These are phyloP conservation scores for Odontocolon sp. DNA, from an alignment of 2,888 invertebrate species.

Conservation along the genomic window DNA sequence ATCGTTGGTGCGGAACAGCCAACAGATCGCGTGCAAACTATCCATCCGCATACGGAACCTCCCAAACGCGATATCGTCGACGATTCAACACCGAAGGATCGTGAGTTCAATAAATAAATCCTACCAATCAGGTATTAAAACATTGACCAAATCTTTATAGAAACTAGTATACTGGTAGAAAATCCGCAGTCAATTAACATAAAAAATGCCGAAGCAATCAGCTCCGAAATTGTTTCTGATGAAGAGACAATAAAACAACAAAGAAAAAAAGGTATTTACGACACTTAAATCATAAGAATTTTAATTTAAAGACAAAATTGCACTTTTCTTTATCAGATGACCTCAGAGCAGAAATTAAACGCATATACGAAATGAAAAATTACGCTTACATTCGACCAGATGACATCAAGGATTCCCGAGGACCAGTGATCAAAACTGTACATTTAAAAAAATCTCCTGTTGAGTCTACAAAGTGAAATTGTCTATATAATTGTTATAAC, in stretches of 20 bases:
- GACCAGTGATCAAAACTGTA: not conserved
- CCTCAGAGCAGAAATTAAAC: slow-evolving; percentile 53
- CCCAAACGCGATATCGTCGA: slow-evolving; percentile 44
- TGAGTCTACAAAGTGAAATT: not conserved
- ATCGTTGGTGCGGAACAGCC: slow-evolving; percentile 55
- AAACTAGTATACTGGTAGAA: slow-evolving; percentile 50
- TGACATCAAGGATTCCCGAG: slow-evolving; percentile 47
- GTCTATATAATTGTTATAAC: not conserved
- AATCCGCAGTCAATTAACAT: slow-evolving; percentile 45
- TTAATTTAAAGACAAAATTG: too few species aligned
- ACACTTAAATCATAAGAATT: too few species aligned
- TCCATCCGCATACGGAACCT: slow-evolving; percentile 58
- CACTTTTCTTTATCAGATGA: slow-evolving; percentile 34
- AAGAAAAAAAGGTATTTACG: slow-evolving; percentile 31
- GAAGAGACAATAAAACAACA: not conserved
- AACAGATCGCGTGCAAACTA: slow-evolving; percentile 57
- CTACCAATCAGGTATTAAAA: not conserved
- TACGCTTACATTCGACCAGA: slow-evolving; percentile 67
- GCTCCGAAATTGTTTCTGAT: not conserved
- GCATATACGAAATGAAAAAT: slow-evolving; percentile 73
- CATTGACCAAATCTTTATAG: slow-evolving; percentile 27
- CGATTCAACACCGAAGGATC: slow-evolving; percentile 33
- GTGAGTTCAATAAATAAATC: slow-evolving; percentile 36
- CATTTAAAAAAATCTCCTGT: not conserved
- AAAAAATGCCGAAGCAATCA: slow-evolving; percentile 7